Evolutionary conservation across 2,797 vertebrate genomes (phyloP), one percentile per base, ranked within the genome.

Genomic region (Periophthalmus magnuspinnatus): DNA sequence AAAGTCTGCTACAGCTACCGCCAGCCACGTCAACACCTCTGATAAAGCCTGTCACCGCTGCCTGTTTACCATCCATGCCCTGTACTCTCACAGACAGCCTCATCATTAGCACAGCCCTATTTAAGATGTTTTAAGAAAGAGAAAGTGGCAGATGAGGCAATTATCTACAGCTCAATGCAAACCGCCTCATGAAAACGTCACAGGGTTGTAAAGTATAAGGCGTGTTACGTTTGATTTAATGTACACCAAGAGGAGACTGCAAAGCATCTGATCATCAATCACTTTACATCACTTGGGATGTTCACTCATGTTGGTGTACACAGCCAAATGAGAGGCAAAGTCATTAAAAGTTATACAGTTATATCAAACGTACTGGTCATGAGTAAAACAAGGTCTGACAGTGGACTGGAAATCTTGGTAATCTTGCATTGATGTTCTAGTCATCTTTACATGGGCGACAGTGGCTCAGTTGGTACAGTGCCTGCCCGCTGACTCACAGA

Each of bases 21-120:
- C 79, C 78, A 71, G 70, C 71, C 48, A 70, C 74, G 65, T 68
- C 41, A 67, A 62, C 81, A 82, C 71, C 80, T 87, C 85, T 84
- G 82, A 84, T 87, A 81, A 87, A 86, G 74, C 68, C 80, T 80
- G 82, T 80, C 80, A 72, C 76, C 50, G 22, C 65, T 68, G 75
- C 67, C 50, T 80, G 81, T 81, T 86, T 75, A 81, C 74, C 73
- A 72, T 73, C 58, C 50, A 41, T 70, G 75, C 81, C 70, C 55
- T 47, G 69, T 62, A 77, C 24, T 77, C 60, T 77, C 73, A 70
- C 66, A 65, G 61, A 73, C 11, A 71, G 58, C 34, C 70, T 70
- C 33, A 74, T 81, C 38, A 79, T 74, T 79, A 73, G 70, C 54
- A 70, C 21, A 52, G 14, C 6, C 38, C 70, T 61, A 75, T 78